Base-by-base conservation (phyloP, 2,888 invertebrate species). In the Hoplodrina blanda region DNA sequence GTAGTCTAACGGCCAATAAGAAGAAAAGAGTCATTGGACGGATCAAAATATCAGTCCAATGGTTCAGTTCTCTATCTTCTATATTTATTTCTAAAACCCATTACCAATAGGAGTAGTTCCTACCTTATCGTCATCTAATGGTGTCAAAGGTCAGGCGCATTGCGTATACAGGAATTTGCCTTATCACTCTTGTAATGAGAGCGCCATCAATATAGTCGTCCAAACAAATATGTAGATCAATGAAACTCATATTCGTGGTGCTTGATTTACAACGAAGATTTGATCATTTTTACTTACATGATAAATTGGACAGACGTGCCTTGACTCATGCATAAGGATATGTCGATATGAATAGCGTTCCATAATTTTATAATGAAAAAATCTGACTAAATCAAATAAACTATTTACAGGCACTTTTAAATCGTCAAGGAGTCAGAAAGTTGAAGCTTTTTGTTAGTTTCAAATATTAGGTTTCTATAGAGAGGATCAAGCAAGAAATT, bases 91-190 rank as follows among this genome's bases (percentile, higher is more conserved):
- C 25, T 46, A 46, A 25, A 11, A 2, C 15, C 2, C 19, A 19
- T 10, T 10, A 54, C 7, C 17, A 55, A 13, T 19, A n/a, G 17
- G 37, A 46, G 33, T 13, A 76, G 11, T 33, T 70, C 30, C 25
- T 33, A 55, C 20, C 8, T 25, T 52, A 66, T 76, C 50, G 33
- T 17, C 46, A 10, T 1, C 2, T 41, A 56, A 37, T 52, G 56
- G 33, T 50, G 44, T 20, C 67, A 56, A 44, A 56, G 55, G 76
- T 66, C 33, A 46, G 41, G 20, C 49, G 67, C 20, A 67, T 37
- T 71, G 68, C 76, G 50, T 52, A 52, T 46, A 25, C 17, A 67
- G 49, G 56, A 68, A 56, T 76, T 33, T 37, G 55, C 44, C 37
- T 52, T 52, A 76, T 67, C 68, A 25, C 19, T 44, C 7, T 25